phyloP scores from a whole-genome alignment of 1,140 invertebrate species.

The Andrena cerasifolii region DNA sequence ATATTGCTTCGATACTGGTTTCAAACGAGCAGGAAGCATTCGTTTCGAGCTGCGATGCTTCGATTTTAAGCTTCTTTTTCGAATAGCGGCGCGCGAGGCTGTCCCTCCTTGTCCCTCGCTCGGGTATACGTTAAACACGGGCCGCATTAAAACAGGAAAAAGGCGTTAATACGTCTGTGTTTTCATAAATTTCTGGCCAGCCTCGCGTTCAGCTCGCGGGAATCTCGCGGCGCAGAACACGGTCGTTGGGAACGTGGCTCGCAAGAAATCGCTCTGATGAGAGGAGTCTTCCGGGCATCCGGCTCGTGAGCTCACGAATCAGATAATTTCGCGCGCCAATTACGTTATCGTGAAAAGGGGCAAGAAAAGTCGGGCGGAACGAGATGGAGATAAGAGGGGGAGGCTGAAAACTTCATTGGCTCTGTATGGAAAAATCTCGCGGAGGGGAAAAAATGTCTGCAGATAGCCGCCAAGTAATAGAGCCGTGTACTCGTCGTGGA shows the following conservation, averaged over 20 bases:
- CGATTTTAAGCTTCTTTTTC: conserved; percentile 63
- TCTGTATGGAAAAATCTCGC: conserved; percentile 30
- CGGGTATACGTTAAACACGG: background rate
- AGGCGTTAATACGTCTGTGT: conserved; percentile 1
- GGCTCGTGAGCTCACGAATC: conserved; percentile 62
- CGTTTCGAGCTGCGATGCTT: conserved; percentile 43
- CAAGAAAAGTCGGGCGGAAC: conserved; percentile 31
- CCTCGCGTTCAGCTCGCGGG: background rate
- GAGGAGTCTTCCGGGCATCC: conserved; percentile 41
- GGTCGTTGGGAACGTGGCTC: background rate
- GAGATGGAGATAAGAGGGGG: conserved; percentile 19
- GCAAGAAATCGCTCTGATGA: conserved; percentile 1
- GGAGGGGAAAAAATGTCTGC: conserved; percentile 3
- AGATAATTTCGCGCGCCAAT: conserved; percentile 72
- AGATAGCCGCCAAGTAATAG: conserved; percentile 69
- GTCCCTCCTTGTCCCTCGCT: background rate
- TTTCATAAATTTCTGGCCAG: conserved; percentile 55
- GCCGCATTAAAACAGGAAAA: background rate
- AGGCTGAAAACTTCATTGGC: conserved; percentile 50
- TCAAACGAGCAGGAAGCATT: conserved; percentile 61
- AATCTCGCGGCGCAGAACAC: background rate
- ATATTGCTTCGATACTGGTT: conserved; percentile 68
- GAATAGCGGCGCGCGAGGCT: conserved; percentile 30
- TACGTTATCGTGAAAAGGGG: conserved; percentile 62
- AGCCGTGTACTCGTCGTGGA: conserved; percentile 56